A percentile compares a stretch with the other conserved stretches of the same genome.
Evolutionary conservation across 2,888 invertebrate species (phyloP).

Genomic region (Lordiphosa andalusiaca): DNA sequence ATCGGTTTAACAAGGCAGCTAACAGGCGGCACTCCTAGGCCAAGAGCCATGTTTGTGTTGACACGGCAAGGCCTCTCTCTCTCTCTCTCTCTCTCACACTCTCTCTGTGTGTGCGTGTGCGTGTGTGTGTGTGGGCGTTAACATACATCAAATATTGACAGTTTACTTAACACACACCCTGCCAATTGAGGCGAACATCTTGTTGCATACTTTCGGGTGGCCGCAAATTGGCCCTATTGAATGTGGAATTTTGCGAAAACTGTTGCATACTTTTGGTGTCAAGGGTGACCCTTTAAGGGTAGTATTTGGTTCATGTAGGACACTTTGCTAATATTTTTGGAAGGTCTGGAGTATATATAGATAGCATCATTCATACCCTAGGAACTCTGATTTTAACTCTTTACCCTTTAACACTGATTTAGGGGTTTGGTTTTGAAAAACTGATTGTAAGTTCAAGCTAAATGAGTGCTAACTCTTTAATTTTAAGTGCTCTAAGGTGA

Average conservation of each 20-base stretch:
- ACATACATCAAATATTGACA: constrained; percentile 75
- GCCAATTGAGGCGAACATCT: constrained; percentile 6
- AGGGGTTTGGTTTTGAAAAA: too few species aligned
- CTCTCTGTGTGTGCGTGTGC: constrained; percentile 16
- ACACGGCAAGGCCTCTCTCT: constrained; percentile 44
- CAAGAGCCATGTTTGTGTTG: constrained; percentile 57
- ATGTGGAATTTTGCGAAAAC: not conserved
- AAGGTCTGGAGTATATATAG: too few species aligned
- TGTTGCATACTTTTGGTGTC: not conserved
- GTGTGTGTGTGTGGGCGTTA: constrained; percentile 58
- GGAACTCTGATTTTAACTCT: too few species aligned
- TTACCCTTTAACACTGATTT: too few species aligned
- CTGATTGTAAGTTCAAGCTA: too few species aligned
- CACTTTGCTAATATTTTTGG: too few species aligned
- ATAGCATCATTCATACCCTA: too few species aligned
- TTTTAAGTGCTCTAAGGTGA: too few species aligned
- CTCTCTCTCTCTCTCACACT: constrained; percentile 15
- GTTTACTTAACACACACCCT: constrained; percentile 65
- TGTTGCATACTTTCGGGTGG: constrained; percentile 8
- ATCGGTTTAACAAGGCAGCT: constrained; percentile 68
- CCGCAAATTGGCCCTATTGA: constrained; percentile 2
- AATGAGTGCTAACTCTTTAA: too few species aligned
- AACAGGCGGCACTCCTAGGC: constrained; percentile 30
- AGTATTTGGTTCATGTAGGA: too few species aligned
- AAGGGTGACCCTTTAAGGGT: too few species aligned